A percentile compares a stretch with the other conserved stretches of the same genome.
These are phyloP conservation scores for Auanema freiburgensis DNA, from an alignment of 2,888 invertebrate species.

Conservation along the genomic window DNA sequence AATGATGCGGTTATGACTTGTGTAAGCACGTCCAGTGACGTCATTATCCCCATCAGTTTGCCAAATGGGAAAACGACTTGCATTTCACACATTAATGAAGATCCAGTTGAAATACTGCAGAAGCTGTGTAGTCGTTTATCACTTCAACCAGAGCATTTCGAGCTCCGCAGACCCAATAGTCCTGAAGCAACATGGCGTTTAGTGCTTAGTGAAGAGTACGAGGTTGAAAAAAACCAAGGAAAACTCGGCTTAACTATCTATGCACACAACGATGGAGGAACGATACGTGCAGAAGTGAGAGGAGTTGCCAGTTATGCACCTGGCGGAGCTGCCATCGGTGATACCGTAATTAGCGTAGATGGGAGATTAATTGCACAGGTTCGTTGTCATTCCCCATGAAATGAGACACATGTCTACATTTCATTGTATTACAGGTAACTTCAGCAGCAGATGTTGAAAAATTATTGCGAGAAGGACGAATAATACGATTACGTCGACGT, in stretches of 20 bases:
- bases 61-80: constrained; percentile 22
- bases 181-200: constrained; percentile 12
- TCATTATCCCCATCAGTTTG: constrained; percentile 18
- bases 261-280: constrained; percentile 43
- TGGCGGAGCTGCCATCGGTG: constrained; percentile 37
- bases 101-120: constrained; percentile 13
- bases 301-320: constrained; percentile 45
- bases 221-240: constrained; percentile 38
- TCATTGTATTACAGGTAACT: constrained; percentile 15
- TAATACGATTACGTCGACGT: constrained; percentile 33
- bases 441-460: constrained; percentile 45
- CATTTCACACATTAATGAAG: constrained; percentile 11
- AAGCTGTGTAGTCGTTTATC: constrained; percentile 16
- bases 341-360: constrained; percentile 42
- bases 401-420: not conserved
- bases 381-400: not conserved
- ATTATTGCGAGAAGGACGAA: constrained; percentile 37
- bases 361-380: constrained; percentile 33
- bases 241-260: constrained; percentile 43
- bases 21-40: constrained; percentile 11
- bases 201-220: constrained; percentile 31
- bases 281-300: constrained; percentile 40
- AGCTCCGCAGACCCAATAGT: constrained; percentile 7
- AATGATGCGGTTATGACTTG: constrained; percentile 10
- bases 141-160: constrained; percentile 17